These are phyloP conservation scores for Dexiosoma caninum DNA, from an alignment of 2,888 invertebrate genomes.

Conservation along the genomic window DNA sequence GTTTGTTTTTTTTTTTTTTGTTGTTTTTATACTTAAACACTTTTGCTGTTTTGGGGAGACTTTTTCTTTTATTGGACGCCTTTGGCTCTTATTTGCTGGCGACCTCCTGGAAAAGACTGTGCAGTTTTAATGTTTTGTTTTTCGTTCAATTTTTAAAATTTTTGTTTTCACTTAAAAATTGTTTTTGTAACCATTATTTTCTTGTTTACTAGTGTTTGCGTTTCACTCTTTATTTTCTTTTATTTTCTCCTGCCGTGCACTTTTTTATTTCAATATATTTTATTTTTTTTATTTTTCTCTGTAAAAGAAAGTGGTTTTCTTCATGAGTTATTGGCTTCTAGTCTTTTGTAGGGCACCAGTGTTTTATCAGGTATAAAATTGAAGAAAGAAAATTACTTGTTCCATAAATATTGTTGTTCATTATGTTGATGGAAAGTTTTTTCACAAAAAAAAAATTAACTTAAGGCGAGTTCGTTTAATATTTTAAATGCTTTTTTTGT, in stretches of 20 bases:
- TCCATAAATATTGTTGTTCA: not conserved
- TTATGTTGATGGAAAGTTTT: not conserved
- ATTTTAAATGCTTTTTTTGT: no score
- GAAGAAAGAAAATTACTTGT: slow-evolving; percentile 56
- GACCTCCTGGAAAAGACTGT: slow-evolving; percentile 4
- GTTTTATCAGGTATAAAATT: slow-evolving; percentile 61
- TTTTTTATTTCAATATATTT: slow-evolving; percentile 9
- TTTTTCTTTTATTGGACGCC: slow-evolving; percentile 10
- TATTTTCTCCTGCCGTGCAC: slow-evolving; percentile 4
- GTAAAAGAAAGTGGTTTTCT: slow-evolving; percentile 59
- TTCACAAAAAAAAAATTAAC: not conserved
- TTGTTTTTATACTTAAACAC: slow-evolving; percentile 35
- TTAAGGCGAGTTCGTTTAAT: not conserved
- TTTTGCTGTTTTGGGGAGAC: slow-evolving; percentile 24
- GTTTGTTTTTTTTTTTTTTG: slow-evolving; percentile 18
- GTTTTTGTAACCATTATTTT: slow-evolving; percentile 22
- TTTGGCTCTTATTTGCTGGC: not conserved
- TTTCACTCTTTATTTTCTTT: slow-evolving; percentile 4
- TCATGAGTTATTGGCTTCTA: slow-evolving; percentile 58
- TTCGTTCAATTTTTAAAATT: slow-evolving; percentile 54
- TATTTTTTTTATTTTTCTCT: slow-evolving; percentile 14
- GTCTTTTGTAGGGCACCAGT: slow-evolving; percentile 60
- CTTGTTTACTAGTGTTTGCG: slow-evolving; percentile 16
- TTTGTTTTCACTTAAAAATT: slow-evolving; percentile 52
- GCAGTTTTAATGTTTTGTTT: slow-evolving; percentile 57